Evolutionary conservation across 2,888 invertebrate genomes (phyloP).

Genomic region (Chrysolina haemoptera): DNA sequence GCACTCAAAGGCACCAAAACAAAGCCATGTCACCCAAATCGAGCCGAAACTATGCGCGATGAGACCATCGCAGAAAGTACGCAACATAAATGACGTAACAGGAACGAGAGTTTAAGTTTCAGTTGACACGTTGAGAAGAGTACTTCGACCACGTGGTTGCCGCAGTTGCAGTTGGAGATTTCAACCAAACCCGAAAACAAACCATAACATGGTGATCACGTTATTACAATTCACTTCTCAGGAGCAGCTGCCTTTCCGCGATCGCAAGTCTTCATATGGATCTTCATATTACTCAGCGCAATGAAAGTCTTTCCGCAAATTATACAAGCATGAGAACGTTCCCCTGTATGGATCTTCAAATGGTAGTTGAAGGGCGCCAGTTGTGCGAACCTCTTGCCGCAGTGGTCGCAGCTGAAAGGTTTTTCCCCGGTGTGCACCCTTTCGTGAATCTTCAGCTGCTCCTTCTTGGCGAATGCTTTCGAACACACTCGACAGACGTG

Average conservation of each 20-base stretch:
- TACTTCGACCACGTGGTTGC: too few species aligned
- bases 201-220: too few species aligned
- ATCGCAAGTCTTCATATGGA: conserved; percentile 41
- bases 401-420: conserved; percentile 60
- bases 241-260: not conserved
- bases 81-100: too few species aligned
- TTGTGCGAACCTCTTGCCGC: conserved; percentile 69
- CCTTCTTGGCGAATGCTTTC: conserved; percentile 70
- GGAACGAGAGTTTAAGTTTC: too few species aligned
- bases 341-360: conserved; percentile 75
- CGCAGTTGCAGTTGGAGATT: too few species aligned
- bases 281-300: conserved; percentile 39
- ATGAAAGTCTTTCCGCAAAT: conserved; percentile 71
- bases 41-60: too few species aligned
- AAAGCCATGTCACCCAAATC: too few species aligned
- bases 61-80: too few species aligned
- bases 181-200: too few species aligned
- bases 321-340: conserved; percentile 73
- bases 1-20: too few species aligned
- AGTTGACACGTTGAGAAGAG: too few species aligned
- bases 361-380: conserved; percentile 75
- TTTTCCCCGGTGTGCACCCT: conserved; percentile 65
- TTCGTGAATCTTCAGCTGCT: conserved; percentile 65
- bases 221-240: not conserved
- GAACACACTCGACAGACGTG: conserved; percentile 64